Evolutionary conservation across 2,113 vertebrate genomes (phyloP).

Genomic region (Limanda limanda): DNA sequence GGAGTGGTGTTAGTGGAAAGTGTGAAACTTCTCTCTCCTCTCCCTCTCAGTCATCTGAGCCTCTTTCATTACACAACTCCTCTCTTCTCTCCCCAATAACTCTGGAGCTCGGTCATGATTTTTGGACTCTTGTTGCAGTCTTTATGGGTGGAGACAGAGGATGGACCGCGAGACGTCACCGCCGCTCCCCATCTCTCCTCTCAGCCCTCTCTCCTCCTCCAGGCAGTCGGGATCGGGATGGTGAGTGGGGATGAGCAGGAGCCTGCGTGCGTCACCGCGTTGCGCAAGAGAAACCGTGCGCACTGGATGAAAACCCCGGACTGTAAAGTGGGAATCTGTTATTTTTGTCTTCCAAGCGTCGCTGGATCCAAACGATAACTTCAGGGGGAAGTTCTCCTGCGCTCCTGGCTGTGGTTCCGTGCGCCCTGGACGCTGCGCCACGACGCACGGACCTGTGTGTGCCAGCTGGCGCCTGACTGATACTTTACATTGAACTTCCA

Average conservation of each 20-base stretch:
- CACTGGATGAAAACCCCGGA: conserved; percentile 10
- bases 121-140: conserved; percentile 16
- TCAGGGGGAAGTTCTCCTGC: not conserved
- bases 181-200: conserved; percentile 42
- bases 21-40: conserved; percentile 38
- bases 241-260: conserved; percentile 19
- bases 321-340: not conserved
- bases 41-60: not conserved
- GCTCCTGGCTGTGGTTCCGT: not conserved
- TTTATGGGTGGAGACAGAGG: conserved; percentile 66
- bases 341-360: not conserved
- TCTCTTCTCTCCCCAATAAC: conserved; percentile 16
- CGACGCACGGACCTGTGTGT: not conserved
- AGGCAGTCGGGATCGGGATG: conserved; percentile 39
- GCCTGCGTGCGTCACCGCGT: not conserved
- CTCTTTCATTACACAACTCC: conserved; percentile 20
- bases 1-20: conserved; percentile 47
- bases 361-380: conserved; percentile 10
- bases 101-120: not conserved
- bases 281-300: not conserved
- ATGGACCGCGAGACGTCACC: conserved; percentile 66
- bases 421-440: conserved; percentile 44
- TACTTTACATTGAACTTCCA: not conserved
- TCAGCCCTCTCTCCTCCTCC: conserved; percentile 28
- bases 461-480: conserved; percentile 32